Conservation (phyloP, 2,888 invertebrate genomes). For the Drosophila heteroneura region DNA sequence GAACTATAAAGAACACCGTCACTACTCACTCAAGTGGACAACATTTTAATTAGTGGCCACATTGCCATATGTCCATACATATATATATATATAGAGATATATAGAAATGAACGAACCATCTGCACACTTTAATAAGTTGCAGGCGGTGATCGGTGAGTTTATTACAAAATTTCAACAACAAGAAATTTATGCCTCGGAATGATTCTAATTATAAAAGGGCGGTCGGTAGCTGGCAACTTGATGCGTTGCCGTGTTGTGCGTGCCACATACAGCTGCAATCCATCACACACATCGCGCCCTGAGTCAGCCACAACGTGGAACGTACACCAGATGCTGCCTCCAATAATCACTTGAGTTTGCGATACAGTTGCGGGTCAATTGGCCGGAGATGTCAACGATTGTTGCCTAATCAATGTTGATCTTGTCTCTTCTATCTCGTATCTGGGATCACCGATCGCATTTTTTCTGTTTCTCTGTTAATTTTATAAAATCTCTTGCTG, state of each 20-base stretch:
- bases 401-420: constrained; percentile 40
- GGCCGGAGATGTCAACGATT: constrained; percentile 38
- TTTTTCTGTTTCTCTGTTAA: constrained; percentile 12
- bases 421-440: background rate
- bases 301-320: constrained; percentile 29
- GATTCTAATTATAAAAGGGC: constrained; percentile 72
- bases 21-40: constrained; percentile 64
- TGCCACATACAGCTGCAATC: constrained; percentile 69
- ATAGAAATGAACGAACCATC: constrained; percentile 53
- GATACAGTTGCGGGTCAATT: constrained; percentile 56
- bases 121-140: constrained; percentile 59
- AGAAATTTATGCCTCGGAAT: constrained; percentile 31
- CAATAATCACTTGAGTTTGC: constrained; percentile 66
- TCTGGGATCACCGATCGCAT: constrained; percentile 3
- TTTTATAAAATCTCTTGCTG: constrained; percentile 15
- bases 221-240: constrained; percentile 36
- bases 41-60: constrained; percentile 61
- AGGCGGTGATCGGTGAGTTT: constrained; percentile 41
- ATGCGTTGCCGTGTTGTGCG: constrained; percentile 23
- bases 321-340: constrained; percentile 25
- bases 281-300: constrained; percentile 64
- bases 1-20: constrained; percentile 4
- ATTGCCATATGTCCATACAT: background rate
- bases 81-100: background rate
- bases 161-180: constrained; percentile 46